Evolutionary conservation across 2,888 invertebrate genomes (phyloP), one percentile per base, ranked within the genome.

Genomic region (Caenorhabditis japonica): DNA sequence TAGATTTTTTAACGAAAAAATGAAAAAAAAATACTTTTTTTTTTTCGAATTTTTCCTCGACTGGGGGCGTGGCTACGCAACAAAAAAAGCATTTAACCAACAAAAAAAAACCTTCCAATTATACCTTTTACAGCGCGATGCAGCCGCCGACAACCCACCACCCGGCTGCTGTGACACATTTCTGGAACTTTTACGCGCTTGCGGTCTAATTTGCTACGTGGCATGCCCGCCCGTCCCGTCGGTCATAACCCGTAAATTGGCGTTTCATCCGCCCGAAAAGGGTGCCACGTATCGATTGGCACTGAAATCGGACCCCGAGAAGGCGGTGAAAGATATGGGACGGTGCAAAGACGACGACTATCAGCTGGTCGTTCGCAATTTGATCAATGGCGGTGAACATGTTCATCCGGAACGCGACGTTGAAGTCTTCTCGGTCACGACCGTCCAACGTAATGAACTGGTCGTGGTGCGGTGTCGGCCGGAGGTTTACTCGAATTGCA

Each of bases 181-280:
- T 51, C 2, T 70, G 17, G 53, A 39, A 5, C 10, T 72, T 23
- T 34, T 74, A 5, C 51, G 73, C 52, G 72, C 66, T 19, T 78
- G 79, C 33, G 79, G 81, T 12, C 47, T 75, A 21, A 47, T 71
- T n/a, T 83, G 83, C 69, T 77, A 79, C 64, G 61, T 82, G 21
- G 47, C 72, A 17, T 84, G 84, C 52, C 84, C 84, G 7, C 84
- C 84, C 21, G 64, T 84, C 21, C 84, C 84, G 7, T 75, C 74
- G 12, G 36, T 61, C n/a, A 74, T 84, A 58, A 74, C 79, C 12
- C 60, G 81, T 10, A 84, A 84, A 49, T 25, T 83, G n/a, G 83
- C 84, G 25, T 84, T 84, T 62, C 83, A 83, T 58, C 84, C 84
- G 13, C 84, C 83, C 7, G 43, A 56, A 44, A 72, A 70, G 30